These are phyloP conservation scores for Astreopora myriophthalma DNA, from an alignment of 64 coral and sea anemone genomes.

Conservation along the genomic window DNA sequence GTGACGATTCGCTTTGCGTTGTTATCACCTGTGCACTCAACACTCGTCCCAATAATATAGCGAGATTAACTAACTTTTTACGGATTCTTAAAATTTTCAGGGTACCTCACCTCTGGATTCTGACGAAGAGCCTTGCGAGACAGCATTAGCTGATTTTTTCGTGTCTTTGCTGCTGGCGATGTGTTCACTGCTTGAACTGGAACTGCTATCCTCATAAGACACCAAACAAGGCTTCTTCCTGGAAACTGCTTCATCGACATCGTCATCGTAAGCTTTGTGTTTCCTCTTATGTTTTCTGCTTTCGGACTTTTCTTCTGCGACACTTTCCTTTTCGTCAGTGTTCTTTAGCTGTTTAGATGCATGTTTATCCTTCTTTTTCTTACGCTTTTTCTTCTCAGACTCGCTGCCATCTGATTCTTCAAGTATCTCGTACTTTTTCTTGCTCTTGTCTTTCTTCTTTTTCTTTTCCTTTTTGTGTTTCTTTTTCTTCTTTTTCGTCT, in stretches of 20 bases:
- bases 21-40: too few species aligned
- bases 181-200: background rate
- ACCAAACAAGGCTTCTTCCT: constrained; percentile 2
- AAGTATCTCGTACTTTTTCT: constrained; percentile 25
- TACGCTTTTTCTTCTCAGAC: constrained; percentile 60
- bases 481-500: constrained; percentile 60
- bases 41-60: too few species aligned
- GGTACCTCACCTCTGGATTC: background rate
- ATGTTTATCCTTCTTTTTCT: constrained; percentile 62
- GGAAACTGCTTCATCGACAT: background rate
- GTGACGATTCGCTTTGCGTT: too few species aligned
- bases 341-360: background rate
- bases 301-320: background rate
- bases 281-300: constrained; percentile 34
- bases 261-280: background rate
- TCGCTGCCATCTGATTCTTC: background rate
- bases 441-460: background rate
- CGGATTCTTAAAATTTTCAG: background rate
- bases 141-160: background rate
- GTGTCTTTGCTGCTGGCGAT: background rate
- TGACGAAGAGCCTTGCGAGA: background rate
- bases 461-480: constrained; percentile 68
- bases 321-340: background rate
- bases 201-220: background rate
- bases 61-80: too few species aligned